Evolutionary conservation across 2,113 vertebrate species (phyloP), one percentile per base, ranked within the genome.

Genomic region (Phalacrocorax aristotelis): DNA sequence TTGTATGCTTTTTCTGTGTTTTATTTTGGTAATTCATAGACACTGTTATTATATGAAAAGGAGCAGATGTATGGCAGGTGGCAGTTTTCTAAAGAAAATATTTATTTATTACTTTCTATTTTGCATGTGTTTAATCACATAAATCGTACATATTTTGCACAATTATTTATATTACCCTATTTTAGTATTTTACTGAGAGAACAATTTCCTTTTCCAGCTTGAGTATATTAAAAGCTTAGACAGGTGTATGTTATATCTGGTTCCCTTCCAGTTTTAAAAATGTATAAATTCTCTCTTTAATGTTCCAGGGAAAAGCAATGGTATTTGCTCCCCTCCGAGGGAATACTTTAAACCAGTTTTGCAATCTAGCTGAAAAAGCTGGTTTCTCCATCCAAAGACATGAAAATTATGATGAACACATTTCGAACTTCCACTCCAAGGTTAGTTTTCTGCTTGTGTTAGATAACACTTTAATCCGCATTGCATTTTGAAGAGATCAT

Each of bases 381-480:
- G 99, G 99, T 96, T 99, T 99, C 97, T 98, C 95, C 81, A 91
- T 99, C 97, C 98, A 98, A 97, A 99, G 98, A 97, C 99, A 98
- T 97, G 99, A 99, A 98, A 99, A 99, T 99, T 99, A 99, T 84
- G 99, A 99, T 93, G 98, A 99, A 96, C 98, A 99, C 97, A 98
- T 99, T 98, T 99, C 98, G 98, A 98, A 99, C 98, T 98, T 99
- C 97, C 99, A 99, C 98, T 98, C 98, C 92, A 99, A 99, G 99
- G 99, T 99, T 98, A 98, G 98, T 98, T 97, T 98, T 97, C 98
- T 98, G 98, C 97, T 97, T 96, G 94, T 96, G 98, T 97, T 98
- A 98, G 98, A 98, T 98, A 98, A 98, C 98, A 98, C 98, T 98
- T 98, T 98, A 98, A 98, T 98, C 98, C 98, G 88, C 97, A 94